Evolutionary conservation across 2,797 vertebrate genomes (phyloP), one percentile per base, ranked within the genome.

Genomic region (Spinus olivaceus): DNA sequence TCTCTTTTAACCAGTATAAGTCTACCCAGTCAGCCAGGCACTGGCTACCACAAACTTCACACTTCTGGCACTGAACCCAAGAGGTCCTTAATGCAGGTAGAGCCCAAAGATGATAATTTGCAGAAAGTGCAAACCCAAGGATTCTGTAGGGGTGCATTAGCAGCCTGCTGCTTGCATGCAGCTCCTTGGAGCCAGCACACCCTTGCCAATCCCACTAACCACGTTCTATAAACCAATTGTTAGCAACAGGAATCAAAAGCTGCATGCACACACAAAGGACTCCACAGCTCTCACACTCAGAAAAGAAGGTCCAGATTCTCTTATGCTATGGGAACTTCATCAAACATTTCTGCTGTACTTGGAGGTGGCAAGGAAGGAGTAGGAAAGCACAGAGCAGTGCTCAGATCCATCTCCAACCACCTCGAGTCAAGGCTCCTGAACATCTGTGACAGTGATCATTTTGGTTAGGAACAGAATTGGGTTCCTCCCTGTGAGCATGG

Each of bases 151-250:
- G 60, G n/a, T 74, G 74, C 64, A 77, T 73, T 49, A 83, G 63
- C n/a, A 78, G 77, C 83, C 87, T 70, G 80, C 59, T 90, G 74
- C 41, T 64, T 77, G 81, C 90, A 51, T 71, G 63, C 88, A 79
- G 6, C 47, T 80, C 78, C 59, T 50, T 17, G 22, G 44, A 67
- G 86, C 81, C 84, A 91, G 18, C 1, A 30, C 9, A 8, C 1
- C 2, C 72, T 85, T 74, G 83, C 88, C 90, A 93, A 60, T 23
- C 71, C 90, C 86, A 87, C 74, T 42, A 78, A 93, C 74, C 78
- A 54, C 78, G 61, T 76, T 64, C 84, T 22, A 74, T 18, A 94
- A 96, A 94, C 37, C 83, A 92, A 9, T 61, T 87, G 74, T 77
- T 82, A 85, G 22, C 69, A 89, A 77, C 24, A 89, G 57, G 46